These are phyloP conservation scores for Climacteris rufus DNA, from an alignment of 2,113 vertebrate species.

Conservation along the genomic window DNA sequence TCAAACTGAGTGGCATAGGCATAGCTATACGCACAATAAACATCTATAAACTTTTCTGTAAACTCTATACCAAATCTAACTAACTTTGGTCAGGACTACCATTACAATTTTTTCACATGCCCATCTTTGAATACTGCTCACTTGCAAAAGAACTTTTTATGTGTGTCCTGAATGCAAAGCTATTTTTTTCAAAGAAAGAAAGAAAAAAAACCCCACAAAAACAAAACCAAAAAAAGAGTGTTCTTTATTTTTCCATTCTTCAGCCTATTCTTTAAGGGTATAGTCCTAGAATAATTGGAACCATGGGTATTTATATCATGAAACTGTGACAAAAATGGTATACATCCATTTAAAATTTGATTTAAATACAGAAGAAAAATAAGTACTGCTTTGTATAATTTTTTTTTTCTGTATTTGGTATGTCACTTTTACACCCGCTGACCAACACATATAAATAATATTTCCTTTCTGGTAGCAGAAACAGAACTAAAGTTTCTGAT, in stretches of 20 bases:
- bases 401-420: background rate
- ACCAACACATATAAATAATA: background rate
- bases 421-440: background rate
- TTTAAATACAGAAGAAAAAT: background rate
- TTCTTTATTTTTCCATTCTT: background rate
- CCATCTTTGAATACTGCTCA: background rate
- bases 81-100: background rate
- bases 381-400: background rate
- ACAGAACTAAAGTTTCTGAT: background rate
- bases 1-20: background rate
- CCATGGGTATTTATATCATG: background rate
- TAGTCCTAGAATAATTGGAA: background rate
- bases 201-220: too few species aligned
- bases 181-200: accelerated
- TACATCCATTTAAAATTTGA: background rate
- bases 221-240: too few species aligned
- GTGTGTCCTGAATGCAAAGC: background rate
- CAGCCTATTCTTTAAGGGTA: background rate
- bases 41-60: background rate
- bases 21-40: background rate
- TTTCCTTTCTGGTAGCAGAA: background rate
- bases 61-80: background rate
- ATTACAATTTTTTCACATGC: background rate
- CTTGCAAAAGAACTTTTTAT: background rate
- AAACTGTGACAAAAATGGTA: background rate